These are phyloP conservation scores for Monopterus albus DNA, from an alignment of 2,113 vertebrate genomes.

Conservation along the genomic window DNA sequence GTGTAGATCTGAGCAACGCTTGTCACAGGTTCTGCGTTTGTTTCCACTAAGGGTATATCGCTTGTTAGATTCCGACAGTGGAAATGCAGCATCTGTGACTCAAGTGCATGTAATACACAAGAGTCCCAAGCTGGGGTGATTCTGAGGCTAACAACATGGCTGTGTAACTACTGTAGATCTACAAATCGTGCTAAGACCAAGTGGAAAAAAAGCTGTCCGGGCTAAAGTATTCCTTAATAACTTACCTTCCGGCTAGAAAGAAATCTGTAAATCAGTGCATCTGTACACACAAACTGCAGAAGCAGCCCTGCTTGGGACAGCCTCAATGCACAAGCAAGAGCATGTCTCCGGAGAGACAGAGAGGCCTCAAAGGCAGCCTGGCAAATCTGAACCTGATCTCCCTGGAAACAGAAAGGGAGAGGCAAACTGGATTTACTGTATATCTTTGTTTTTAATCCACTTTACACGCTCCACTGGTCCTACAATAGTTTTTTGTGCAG, in stretches of 20 bases:
- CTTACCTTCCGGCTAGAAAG: conserved; percentile 18
- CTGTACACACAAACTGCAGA: conserved; percentile 51
- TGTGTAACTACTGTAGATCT: not conserved
- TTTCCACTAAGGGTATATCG: too few species aligned
- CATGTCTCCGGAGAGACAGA: conserved; percentile 67
- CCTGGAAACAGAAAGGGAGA: conserved; percentile 37
- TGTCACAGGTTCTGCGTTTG: too few species aligned
- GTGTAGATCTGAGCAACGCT: too few species aligned
- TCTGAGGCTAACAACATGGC: not conserved
- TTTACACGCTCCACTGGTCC: conserved; percentile 61
- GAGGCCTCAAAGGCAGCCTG: conserved; percentile 63
- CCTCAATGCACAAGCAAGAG: conserved; percentile 56
- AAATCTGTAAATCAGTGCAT: conserved; percentile 56
- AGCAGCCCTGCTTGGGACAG: conserved; percentile 48
- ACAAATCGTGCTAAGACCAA: not conserved
- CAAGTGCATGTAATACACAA: too few species aligned
- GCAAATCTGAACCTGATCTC: conserved; percentile 75
- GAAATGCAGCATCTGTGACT: too few species aligned
- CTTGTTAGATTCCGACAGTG: too few species aligned
- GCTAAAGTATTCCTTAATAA: conserved; percentile 5
- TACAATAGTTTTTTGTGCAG: conserved; percentile 53
- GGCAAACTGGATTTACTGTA: conserved; percentile 73
- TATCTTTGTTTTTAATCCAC: conserved; percentile 79
- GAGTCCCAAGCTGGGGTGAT: too few species aligned
- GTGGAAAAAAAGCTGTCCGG: not conserved